phyloP scores from a whole-genome alignment of 2,888 invertebrate genomes.

The Parnassius orleans region DNA sequence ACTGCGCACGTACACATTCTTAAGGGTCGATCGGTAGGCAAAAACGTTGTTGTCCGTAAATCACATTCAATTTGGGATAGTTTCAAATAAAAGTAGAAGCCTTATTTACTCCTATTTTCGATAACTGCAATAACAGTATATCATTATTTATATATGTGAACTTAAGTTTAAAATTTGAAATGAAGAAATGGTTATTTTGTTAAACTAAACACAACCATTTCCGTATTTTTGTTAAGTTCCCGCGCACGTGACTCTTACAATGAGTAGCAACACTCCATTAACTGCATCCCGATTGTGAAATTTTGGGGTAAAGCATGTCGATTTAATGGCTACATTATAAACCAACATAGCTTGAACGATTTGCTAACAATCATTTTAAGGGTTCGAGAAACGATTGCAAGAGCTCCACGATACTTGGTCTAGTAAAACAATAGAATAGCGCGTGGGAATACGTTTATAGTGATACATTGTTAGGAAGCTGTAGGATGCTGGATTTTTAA shows the following conservation, averaged over 20 bases:
- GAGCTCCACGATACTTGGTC: slow-evolving; percentile 3
- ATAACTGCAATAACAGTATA: too few relatives aligned
- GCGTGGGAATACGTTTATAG: slow-evolving; percentile 15
- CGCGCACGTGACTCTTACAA: slow-evolving; percentile 53
- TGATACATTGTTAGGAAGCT: not conserved
- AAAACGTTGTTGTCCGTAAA: too few relatives aligned
- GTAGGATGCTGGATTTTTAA: not conserved
- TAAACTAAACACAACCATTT: too few relatives aligned
- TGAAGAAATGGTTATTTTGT: too few relatives aligned
- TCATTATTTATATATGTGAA: too few relatives aligned
- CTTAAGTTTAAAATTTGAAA: too few relatives aligned
- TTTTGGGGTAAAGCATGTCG: slow-evolving; percentile 60
- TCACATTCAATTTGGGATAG: too few relatives aligned
- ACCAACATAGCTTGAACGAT: slow-evolving; percentile 42
- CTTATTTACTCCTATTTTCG: too few relatives aligned
- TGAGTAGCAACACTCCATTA: slow-evolving; percentile 58
- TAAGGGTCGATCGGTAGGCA: too few relatives aligned
- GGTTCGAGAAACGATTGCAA: not conserved
- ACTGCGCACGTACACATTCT: too few relatives aligned
- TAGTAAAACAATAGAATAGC: slow-evolving; percentile 21
- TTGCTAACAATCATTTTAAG: slow-evolving; percentile 13
- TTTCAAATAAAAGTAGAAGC: too few relatives aligned
- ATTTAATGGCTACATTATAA: slow-evolving; percentile 39
- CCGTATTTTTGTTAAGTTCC: not conserved
- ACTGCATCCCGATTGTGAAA: slow-evolving; percentile 47